Conservation (phyloP, 2,797 vertebrate species). For the Tolypeutes matacus region DNA sequence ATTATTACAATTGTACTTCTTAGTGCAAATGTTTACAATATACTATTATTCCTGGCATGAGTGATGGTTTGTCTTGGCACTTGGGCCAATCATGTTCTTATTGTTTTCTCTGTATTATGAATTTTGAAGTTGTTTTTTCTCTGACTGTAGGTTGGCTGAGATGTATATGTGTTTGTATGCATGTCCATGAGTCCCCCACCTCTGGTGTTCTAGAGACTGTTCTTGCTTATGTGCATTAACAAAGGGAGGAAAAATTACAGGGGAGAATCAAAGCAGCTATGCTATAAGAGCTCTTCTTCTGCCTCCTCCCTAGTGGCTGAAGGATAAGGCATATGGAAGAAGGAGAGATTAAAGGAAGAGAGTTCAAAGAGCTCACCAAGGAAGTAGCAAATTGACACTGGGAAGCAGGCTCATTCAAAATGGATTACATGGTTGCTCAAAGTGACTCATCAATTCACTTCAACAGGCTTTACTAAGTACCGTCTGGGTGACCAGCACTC, state of each 20-base stretch:
- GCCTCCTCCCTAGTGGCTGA: background rate
- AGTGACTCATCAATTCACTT: background rate
- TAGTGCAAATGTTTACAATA: background rate
- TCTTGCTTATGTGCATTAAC: background rate
- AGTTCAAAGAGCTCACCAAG: background rate
- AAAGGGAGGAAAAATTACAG: background rate
- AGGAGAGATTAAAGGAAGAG: background rate
- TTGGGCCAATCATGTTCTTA: background rate
- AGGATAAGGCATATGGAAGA: background rate
- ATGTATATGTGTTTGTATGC: background rate
- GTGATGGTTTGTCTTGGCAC: constrained; percentile 24
- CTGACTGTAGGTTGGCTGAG: background rate
- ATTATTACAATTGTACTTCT: constrained; percentile 19
- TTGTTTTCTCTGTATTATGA: constrained; percentile 19
- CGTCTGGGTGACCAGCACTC: background rate
- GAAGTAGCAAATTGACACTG: background rate
- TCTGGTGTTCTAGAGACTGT: background rate
- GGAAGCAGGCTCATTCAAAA: background rate
- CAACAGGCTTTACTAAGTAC: background rate
- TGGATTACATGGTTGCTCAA: background rate
- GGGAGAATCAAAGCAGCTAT: background rate
- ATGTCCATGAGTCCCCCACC: background rate
- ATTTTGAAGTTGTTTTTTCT: background rate
- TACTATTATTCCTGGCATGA: background rate
- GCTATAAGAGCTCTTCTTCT: background rate